phyloP scores from a whole-genome alignment of 1,140 invertebrate genomes.

The Nasonia longicornis region DNA sequence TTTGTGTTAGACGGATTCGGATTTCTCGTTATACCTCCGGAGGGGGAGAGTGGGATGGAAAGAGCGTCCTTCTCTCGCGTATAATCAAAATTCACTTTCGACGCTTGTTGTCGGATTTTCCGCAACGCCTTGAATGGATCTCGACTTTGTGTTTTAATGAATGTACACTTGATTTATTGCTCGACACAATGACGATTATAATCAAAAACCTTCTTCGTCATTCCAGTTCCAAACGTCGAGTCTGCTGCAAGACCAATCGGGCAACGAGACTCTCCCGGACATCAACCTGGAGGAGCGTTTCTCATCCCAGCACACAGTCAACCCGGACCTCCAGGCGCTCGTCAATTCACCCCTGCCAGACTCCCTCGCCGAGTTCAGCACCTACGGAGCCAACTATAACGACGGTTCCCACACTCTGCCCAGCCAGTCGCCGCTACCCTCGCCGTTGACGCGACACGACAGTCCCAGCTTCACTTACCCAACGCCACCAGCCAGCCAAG shows the following conservation, averaged over 20 bases:
- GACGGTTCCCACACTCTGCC: conserved; percentile 70
- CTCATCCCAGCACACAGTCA: conserved; percentile 74
- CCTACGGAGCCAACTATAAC: conserved; percentile 72
- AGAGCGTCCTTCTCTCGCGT: not conserved
- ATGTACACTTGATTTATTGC: no score
- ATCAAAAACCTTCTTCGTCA: conserved; percentile 41
- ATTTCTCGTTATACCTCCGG: no score
- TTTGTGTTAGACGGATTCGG: no score
- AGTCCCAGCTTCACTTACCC: conserved; percentile 82
- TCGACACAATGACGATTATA: not conserved
- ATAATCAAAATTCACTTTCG: conserved; percentile 2
- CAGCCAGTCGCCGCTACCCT: conserved; percentile 74
- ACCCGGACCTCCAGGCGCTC: conserved; percentile 79
- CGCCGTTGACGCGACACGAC: conserved; percentile 74
- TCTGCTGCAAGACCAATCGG: conserved; percentile 72
- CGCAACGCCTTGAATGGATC: no score
- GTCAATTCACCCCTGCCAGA: conserved; percentile 82
- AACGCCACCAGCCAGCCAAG: conserved; percentile 85
- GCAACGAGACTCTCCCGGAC: conserved; percentile 76
- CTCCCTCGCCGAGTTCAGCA: conserved; percentile 84
- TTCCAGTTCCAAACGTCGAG: conserved; percentile 71
- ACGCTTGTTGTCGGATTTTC: not conserved
- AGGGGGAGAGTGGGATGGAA: no score
- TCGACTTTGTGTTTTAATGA: no score
- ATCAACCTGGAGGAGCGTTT: conserved; percentile 76